A percentile compares a stretch with the other conserved stretches of the same genome.
phyloP scores from a whole-genome alignment of 2,113 vertebrate genomes.

The Taxidea taxus region DNA sequence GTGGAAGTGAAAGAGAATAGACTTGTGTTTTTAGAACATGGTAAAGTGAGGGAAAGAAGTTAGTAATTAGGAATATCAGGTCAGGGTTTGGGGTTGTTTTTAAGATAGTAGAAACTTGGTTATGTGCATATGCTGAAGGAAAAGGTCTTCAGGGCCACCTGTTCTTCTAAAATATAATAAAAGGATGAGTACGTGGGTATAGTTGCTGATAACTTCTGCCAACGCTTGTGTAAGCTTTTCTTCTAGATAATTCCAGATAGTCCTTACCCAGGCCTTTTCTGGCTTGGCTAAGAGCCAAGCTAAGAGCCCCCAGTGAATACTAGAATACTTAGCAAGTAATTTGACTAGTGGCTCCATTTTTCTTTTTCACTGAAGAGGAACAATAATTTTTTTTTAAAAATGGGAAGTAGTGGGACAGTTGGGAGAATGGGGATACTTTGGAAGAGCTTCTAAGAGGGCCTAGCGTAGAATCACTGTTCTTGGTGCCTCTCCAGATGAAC shows the following conservation, averaged over 20 bases:
- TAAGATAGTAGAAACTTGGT: not conserved
- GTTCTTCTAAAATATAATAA: not conserved
- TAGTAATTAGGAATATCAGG: not conserved
- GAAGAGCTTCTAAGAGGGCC: not conserved
- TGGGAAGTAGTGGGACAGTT: not conserved
- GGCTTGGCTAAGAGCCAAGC: not conserved
- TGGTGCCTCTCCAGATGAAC: not conserved
- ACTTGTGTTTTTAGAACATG: not conserved
- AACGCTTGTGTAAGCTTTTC: no score
- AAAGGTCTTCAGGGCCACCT: not conserved
- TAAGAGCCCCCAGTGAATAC: not conserved
- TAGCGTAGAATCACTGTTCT: not conserved
- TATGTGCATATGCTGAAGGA: not conserved
- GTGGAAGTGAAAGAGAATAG: not conserved
- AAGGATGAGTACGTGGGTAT: not conserved
- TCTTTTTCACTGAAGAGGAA: slow-evolving; percentile 1
- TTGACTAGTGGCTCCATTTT: not conserved
- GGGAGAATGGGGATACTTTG: not conserved
- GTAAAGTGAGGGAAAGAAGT: not conserved
- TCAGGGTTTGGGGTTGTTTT: not conserved
- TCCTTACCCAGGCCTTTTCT: not conserved
- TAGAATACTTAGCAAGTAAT: slow-evolving; percentile 13
- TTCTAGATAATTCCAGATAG: not conserved
- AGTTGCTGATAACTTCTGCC: not conserved
- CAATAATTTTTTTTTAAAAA: not conserved